Conservation (phyloP, 2,888 invertebrate species). For the Leucozona laternaria region DNA sequence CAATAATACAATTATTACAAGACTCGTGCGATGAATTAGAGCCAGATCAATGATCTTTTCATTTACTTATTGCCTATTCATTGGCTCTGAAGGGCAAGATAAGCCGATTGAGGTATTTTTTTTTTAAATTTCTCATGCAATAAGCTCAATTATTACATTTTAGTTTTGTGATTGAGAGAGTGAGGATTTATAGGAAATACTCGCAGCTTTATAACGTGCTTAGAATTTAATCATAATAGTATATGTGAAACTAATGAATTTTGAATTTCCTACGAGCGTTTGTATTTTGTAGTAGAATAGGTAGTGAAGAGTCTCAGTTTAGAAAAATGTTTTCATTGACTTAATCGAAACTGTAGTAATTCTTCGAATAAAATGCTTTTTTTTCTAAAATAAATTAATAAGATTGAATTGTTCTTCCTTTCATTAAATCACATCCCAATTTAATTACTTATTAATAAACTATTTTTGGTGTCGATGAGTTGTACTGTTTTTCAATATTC, state of each 20-base stretch:
- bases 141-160: constrained; percentile 6
- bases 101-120: not conserved
- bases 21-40: constrained; percentile 27
- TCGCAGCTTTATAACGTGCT: not conserved
- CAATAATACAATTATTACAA: not conserved
- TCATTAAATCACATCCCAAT: no score
- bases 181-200: not conserved
- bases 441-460: no score
- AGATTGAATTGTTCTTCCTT: no score
- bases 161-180: not conserved
- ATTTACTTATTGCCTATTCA: not conserved
- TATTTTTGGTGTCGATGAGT: no score
- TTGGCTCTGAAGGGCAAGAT: not conserved
- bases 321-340: no score
- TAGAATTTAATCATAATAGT: not conserved
- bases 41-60: constrained; percentile 37
- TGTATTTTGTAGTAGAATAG: no score
- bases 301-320: no score
- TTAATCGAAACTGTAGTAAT: no score
- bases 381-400: no score
- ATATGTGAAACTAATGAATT: not conserved
- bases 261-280: not conserved
- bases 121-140: constrained; percentile 20
- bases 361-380: no score
- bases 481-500: no score